Evolutionary conservation across 1,140 invertebrate genomes (phyloP), one percentile per base, ranked within the genome.

Genomic region (Trinorchestia longiramus): DNA sequence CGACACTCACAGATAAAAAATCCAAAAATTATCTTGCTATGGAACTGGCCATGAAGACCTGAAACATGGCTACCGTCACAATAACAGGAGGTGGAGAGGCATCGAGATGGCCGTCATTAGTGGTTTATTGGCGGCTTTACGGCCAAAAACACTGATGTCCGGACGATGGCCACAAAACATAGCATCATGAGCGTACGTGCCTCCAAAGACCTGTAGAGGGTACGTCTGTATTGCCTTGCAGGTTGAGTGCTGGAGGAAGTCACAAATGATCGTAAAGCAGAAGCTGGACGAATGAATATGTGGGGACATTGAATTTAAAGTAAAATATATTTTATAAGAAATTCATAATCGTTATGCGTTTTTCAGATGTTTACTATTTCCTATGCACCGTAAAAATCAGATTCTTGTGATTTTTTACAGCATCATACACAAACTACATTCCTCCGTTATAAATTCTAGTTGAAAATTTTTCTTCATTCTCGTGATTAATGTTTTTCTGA

Each of bases 71-170:
- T 42, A 1, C 28, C 92, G 92, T 23, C 92, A 44, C 43, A 47
- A 94, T 94, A 94, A 94, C 43, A 47, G 40, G 43, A 45, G 43
- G 43, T 8, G 43, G 23, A 94, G 92, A 19, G 92, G 43, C 92
- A 94, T 94, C 92, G 47, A 94, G 92, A 94, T 45, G 92, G 92
- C 92, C 92, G 92, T 94, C 92, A 94, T 94, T 94, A 94, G 92
- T 19, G 43, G 92, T 94, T 94, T 94, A 94, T 94, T 94, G 92
- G 92, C 43, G 92, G 44, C 44, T 94, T 94, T 94, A 94, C 92
- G 44, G 92, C 92, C 92, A 47, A 94, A 94, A 94, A 94, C 92
- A 45, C 92, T 94, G 92, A 94, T 94, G 92, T 44, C 43, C 92
- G 43, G 92, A 94, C 92, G 92, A 94, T 94, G 92, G 92, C 23